phyloP scores from a whole-genome alignment of 30 jellyfish, hydroid and myxozoan species.

The Hydra vulgaris region DNA sequence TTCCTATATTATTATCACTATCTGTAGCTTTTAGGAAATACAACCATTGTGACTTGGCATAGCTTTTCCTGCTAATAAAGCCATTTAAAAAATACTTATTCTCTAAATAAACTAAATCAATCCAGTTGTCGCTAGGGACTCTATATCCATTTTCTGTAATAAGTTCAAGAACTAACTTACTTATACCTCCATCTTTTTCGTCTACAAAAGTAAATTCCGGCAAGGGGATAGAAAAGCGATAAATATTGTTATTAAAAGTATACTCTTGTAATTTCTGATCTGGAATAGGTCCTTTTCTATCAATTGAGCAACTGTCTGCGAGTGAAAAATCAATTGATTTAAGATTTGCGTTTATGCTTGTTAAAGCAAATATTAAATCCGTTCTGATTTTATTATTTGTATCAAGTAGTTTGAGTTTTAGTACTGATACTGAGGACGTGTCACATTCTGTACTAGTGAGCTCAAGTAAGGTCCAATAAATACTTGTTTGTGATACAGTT shows the following conservation, averaged over 20 bases:
- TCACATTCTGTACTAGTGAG: too few species aligned
- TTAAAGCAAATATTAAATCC: too few species aligned
- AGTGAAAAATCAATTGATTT: too few species aligned
- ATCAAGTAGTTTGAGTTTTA: too few species aligned
- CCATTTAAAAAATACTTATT: neutral
- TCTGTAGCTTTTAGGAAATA: slow-evolving; percentile 61
- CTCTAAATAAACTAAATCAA: neutral
- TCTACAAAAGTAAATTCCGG: slow-evolving; percentile 54
- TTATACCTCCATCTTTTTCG: slow-evolving; percentile 44
- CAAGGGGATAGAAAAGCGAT: slow-evolving; percentile 10
- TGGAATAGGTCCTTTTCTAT: too few species aligned
- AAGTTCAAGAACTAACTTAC: slow-evolving; percentile 12
- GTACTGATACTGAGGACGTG: too few species aligned
- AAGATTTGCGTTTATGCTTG: too few species aligned
- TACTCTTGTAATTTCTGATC: too few species aligned
- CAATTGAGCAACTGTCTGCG: too few species aligned
- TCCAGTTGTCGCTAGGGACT: slow-evolving; percentile 46
- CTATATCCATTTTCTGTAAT: slow-evolving; percentile 30
- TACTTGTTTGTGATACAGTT: neutral
- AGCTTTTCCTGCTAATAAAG: slow-evolving; percentile 1
- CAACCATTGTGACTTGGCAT: slow-evolving; percentile 23
- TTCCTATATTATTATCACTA: slow-evolving; percentile 23
- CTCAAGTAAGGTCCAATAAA: too few species aligned
- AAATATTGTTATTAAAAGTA: neutral
- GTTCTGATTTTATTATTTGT: too few species aligned